Percentiles rank a stretch among this genome's conserved stretches.
These are phyloP conservation scores for Pseudorasbora parva DNA, from an alignment of 2,113 vertebrate genomes.

Conservation along the genomic window DNA sequence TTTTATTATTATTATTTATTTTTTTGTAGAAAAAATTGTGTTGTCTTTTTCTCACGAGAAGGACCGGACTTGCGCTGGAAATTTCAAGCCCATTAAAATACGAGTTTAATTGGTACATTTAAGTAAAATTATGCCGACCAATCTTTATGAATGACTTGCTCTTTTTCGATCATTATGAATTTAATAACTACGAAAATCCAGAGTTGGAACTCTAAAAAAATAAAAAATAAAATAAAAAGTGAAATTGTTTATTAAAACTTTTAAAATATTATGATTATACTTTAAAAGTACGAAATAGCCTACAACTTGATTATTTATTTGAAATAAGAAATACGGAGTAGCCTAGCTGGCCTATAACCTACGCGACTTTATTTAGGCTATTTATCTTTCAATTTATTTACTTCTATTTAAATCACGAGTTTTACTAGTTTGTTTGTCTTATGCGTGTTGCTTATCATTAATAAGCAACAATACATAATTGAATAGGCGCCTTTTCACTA, in stretches of 20 bases:
- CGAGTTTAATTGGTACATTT: neutral
- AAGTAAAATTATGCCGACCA: neutral
- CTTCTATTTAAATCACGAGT: neutral
- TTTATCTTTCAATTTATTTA: neutral
- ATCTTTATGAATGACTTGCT: neutral
- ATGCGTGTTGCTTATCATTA: neutral
- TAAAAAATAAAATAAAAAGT: neutral
- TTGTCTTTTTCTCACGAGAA: neutral
- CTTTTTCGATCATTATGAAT: neutral
- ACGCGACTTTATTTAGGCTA: too few relatives aligned
- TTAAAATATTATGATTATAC: neutral
- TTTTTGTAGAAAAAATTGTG: neutral
- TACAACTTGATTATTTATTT: neutral
- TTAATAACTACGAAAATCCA: neutral
- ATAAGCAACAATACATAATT: neutral
- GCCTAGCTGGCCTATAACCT: too few relatives aligned
- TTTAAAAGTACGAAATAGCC: neutral
- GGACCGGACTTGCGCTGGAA: neutral
- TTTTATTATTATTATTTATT: neutral
- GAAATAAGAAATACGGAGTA: neutral
- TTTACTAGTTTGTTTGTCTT: neutral
- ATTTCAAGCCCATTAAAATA: neutral
- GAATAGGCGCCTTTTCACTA: neutral
- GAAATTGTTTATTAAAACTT: neutral
- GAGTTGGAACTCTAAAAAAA: too few relatives aligned